Percentiles rank a stretch among this genome's conserved stretches.
Evolutionary conservation across 2,888 invertebrate genomes (phyloP).

Genomic region (Amblyjoppa proteus): DNA sequence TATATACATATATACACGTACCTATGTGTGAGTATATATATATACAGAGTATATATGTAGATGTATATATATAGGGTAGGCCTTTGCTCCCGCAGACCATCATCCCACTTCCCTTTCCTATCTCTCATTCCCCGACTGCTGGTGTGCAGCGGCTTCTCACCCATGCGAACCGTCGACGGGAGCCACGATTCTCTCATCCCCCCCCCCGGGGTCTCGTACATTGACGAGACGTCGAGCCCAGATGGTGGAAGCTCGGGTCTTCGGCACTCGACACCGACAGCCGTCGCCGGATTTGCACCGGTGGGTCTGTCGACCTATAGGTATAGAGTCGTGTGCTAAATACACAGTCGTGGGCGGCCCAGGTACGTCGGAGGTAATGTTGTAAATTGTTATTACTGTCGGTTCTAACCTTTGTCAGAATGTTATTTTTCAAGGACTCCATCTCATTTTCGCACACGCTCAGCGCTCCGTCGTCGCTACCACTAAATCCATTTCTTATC

Average conservation of each 20-base stretch:
- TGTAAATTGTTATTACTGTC: constrained; percentile 65
- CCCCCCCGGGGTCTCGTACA: constrained; percentile 63
- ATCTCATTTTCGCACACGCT: constrained; percentile 1
- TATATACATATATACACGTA: constrained; percentile 21
- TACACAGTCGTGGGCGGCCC: neutral
- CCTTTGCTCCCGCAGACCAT: constrained; percentile 36
- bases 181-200: constrained; percentile 59
- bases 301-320: constrained; percentile 38
- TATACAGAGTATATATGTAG: neutral
- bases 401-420: constrained; percentile 12
- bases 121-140: constrained; percentile 37
- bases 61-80: constrained; percentile 1
- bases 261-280: constrained; percentile 67
- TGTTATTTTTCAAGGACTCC: constrained; percentile 29
- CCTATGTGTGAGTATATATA: neutral
- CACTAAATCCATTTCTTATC: neutral
- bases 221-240: constrained; percentile 80
- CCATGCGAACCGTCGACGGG: constrained; percentile 48
- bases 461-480: neutral
- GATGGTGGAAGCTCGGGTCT: constrained; percentile 74
- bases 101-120: constrained; percentile 44
- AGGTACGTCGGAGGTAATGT: constrained; percentile 20
- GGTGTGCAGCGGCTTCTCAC: constrained; percentile 22
- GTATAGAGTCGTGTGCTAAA: constrained; percentile 1
- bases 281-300: constrained; percentile 73